These are phyloP conservation scores for Labrus mixtus DNA, from an alignment of 2,113 vertebrate species.

Conservation along the genomic window DNA sequence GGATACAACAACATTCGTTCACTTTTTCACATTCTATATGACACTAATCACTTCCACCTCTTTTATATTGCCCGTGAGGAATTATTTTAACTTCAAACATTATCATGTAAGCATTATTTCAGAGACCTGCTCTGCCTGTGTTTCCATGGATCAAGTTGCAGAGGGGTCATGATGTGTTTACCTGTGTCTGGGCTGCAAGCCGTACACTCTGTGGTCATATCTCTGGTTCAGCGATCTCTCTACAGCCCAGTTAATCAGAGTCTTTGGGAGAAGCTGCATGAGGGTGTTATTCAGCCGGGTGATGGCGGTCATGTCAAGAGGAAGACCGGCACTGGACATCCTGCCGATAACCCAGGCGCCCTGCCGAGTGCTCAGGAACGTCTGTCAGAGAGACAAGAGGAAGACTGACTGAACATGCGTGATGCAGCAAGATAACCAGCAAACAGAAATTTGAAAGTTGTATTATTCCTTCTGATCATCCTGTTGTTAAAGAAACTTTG, in stretches of 20 bases:
- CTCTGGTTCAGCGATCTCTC: constrained; percentile 78
- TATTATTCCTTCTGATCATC: no score
- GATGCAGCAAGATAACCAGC: no score
- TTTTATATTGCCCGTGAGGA: no score
- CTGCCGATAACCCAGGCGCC: constrained; percentile 90
- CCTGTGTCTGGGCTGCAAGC: constrained; percentile 86
- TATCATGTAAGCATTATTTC: no score
- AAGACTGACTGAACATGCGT: no score
- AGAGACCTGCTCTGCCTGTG: no score
- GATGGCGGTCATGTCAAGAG: constrained; percentile 84
- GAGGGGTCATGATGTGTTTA: constrained; percentile 52
- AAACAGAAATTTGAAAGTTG: no score
- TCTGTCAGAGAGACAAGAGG: constrained; percentile 79
- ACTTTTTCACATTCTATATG: no score
- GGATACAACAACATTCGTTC: neutral
- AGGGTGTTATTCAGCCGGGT: constrained; percentile 79
- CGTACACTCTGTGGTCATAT: constrained; percentile 87
- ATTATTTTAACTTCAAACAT: no score
- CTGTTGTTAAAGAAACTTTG: no score
- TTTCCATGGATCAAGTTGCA: no score
- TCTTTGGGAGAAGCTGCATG: constrained; percentile 72
- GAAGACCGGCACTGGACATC: constrained; percentile 82
- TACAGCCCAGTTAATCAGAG: constrained; percentile 67
- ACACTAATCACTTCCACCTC: no score
- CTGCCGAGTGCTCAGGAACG: constrained; percentile 91